A percentile compares a stretch with the other conserved stretches of the same genome.
phyloP scores from a whole-genome alignment of 2,888 invertebrate species.

The Zaprionus obscuricornis region DNA sequence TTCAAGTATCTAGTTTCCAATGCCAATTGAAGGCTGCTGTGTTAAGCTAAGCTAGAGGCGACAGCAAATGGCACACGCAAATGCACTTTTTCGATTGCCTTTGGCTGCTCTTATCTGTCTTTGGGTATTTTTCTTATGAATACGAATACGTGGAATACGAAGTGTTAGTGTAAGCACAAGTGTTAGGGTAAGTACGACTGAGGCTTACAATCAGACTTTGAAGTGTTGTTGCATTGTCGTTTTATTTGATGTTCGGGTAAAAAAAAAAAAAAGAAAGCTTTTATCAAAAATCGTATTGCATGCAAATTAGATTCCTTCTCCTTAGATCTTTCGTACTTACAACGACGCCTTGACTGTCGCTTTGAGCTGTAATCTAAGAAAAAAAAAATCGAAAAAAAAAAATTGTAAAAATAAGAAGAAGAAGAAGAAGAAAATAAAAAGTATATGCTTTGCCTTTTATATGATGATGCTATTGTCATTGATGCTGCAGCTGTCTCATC shows the following conservation, averaged over 20 bases:
- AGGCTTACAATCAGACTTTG: conserved; percentile 45
- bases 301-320: conserved; percentile 81
- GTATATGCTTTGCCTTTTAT: conserved; percentile 49
- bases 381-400: conserved; percentile 1
- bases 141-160: too few relatives aligned
- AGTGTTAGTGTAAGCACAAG: conserved; percentile 36
- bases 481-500: conserved; percentile 28
- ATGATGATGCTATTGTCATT: conserved; percentile 63
- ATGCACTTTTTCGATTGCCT: conserved; percentile 76
- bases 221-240: conserved; percentile 67
- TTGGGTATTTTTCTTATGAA: conserved; percentile 69
- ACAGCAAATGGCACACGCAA: conserved; percentile 70
- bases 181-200: too few relatives aligned
- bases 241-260: conserved; percentile 78
- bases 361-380: conserved; percentile 41
- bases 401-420: too few relatives aligned
- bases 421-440: too few relatives aligned
- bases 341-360: conserved; percentile 38
- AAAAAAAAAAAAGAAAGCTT: too few relatives aligned
- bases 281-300: conserved; percentile 81
- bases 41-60: conserved; percentile 50
- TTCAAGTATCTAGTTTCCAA: conserved; percentile 21
- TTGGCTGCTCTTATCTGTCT: conserved; percentile 53
- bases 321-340: conserved; percentile 49
- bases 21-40: conserved; percentile 10